Evolutionary conservation across 2,797 vertebrate genomes (phyloP).

Genomic region (Gephyroberyx darwinii): DNA sequence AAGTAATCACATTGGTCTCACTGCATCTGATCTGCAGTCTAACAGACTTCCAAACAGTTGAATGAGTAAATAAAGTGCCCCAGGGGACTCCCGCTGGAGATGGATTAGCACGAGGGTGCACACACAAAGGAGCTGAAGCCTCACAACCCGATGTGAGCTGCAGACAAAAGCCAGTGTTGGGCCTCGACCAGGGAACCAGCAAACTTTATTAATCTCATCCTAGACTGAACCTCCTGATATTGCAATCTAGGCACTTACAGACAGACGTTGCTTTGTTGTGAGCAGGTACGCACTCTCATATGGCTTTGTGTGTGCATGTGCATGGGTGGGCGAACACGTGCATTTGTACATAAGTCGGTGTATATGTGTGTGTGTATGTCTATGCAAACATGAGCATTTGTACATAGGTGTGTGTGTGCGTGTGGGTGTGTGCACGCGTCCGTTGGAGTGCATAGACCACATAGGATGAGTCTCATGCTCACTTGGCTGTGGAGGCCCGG

Average conservation of each 20-base stretch:
- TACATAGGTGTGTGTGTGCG: slow-evolving; percentile 29
- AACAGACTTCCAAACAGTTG: slow-evolving; percentile 91
- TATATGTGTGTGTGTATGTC: slow-evolving; percentile 1
- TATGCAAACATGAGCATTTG: background rate
- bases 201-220: slow-evolving; percentile 79
- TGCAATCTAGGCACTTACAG: slow-evolving; percentile 37
- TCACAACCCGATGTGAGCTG: slow-evolving; percentile 76
- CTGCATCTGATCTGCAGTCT: slow-evolving; percentile 87
- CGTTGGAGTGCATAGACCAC: slow-evolving; percentile 72
- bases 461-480: slow-evolving; percentile 83
- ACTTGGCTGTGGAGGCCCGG: slow-evolving; percentile 83
- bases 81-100: slow-evolving; percentile 84
- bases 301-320: background rate
- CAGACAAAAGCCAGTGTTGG: slow-evolving; percentile 73
- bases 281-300: slow-evolving; percentile 25
- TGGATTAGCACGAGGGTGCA: slow-evolving; percentile 83
- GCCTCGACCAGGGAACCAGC: slow-evolving; percentile 73
- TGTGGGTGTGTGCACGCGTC: slow-evolving; percentile 41
- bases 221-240: slow-evolving; percentile 56
- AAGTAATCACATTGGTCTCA: slow-evolving; percentile 92
- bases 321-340: background rate
- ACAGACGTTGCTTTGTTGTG: slow-evolving; percentile 26
- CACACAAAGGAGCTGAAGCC: slow-evolving; percentile 87
- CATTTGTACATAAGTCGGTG: too few relatives aligned
- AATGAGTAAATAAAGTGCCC: slow-evolving; percentile 91